These are phyloP conservation scores for human DNA, from an alignment of 2,113 vertebrate genomes.

Conservation along the genomic window GRCh38 chr1:57424501-57425000, in stretches of 20 bases:
- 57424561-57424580: neutral
- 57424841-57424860: neutral
- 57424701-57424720: slow-evolving; percentile 62
- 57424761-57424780: neutral
- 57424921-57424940: neutral
- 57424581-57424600: neutral
- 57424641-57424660: neutral
- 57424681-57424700: slow-evolving; percentile 29
- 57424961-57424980: neutral
- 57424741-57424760: neutral
- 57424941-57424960: neutral
- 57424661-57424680: neutral
- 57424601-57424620: neutral
- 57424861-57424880: neutral
- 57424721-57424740: neutral
- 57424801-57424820: neutral
- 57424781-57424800: neutral
- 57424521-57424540: neutral
- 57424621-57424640: neutral
- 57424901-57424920: neutral
- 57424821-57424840: neutral
- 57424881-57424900: rapidly evolving
- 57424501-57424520: neutral
- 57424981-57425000: neutral
- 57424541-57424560: neutral